Base-by-base conservation (phyloP, 2,888 invertebrate species). In the Drosophila leonis region DNA sequence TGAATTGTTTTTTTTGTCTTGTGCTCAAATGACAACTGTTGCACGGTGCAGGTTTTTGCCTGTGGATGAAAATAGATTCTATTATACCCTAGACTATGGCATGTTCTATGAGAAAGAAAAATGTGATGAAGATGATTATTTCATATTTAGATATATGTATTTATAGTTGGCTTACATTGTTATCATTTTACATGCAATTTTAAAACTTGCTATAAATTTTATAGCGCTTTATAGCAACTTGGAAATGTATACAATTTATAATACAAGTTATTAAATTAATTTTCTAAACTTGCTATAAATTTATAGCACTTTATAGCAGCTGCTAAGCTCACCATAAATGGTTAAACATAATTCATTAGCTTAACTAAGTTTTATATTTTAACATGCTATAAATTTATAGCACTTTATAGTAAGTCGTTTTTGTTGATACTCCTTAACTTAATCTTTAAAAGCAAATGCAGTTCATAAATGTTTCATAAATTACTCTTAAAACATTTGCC, bases 1-100 rank as follows among this genome's bases (percentile, higher is more conserved):
- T 44, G 51, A 10, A 59, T 37, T 63, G 44, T 63, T 13, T 59
- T 51, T 59, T 51, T 75, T 65, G 41, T 46, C 46, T 75, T n/a
- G 20, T 31, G n/a, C 24, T 48, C 46, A 46, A 55, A 49, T 60
- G 69, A 71, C 88, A 90, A 85, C 85, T 84, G 90, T 86, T 87
- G 88, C 87, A 27, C 29, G 24, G 56, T 48, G 46, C 48, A 35
- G 51, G 33, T 73, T 68, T 63, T 24, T 39, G n/a, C 39, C 51
- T 8, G 10, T 13, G 10, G 1, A 1, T 24, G 31, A 1, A 42
- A 59, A 59, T 48, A 48, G 18, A 48, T 59, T 27, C 15, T 37
- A 27, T 18, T 20, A 48, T 48, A 59, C 48, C 48, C 59, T 59
- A 39, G 10, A 20, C 15, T 42, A 0, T 5, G 20, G 8, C 37